phyloP scores from a whole-genome alignment of 64 coral and sea anemone genomes.

The Dendronephthya gigantea region DNA sequence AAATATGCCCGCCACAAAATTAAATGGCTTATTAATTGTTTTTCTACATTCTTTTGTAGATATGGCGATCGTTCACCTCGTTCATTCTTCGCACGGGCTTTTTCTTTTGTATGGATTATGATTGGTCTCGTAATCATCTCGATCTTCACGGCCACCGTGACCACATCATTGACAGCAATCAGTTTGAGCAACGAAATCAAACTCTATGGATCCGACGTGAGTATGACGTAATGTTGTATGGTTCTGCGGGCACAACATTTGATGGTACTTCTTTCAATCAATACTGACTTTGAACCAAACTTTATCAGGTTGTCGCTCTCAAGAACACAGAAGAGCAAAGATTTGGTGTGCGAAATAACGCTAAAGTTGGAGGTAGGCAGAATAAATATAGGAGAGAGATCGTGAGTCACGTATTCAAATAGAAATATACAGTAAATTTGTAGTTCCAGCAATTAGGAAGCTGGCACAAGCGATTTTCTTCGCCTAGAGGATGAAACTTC shows the following conservation, averaged over 20 bases:
- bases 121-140: constrained; percentile 97
- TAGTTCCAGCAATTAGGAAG: too few species aligned
- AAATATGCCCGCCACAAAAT: too few species aligned
- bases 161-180: constrained; percentile 83
- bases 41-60: constrained; percentile 16
- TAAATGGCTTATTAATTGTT: neutral
- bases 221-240: neutral
- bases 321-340: constrained; percentile 4
- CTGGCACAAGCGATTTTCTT: too few species aligned
- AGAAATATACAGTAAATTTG: too few species aligned
- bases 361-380: neutral
- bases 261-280: neutral
- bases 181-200: constrained; percentile 98
- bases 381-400: neutral
- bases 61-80: constrained; percentile 92
- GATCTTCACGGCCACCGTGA: constrained; percentile 92
- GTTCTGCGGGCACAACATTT: neutral
- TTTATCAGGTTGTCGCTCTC: constrained; percentile 3
- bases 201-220: constrained; percentile 94
- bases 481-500: too few species aligned
- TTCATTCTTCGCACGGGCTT: constrained; percentile 82
- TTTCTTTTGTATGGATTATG: constrained; percentile 93
- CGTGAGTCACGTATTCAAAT: too few species aligned
- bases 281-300: neutral
- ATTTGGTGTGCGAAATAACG: neutral